Base-by-base conservation (phyloP, 2,888 invertebrate genomes). In the Hipparchia semele region DNA sequence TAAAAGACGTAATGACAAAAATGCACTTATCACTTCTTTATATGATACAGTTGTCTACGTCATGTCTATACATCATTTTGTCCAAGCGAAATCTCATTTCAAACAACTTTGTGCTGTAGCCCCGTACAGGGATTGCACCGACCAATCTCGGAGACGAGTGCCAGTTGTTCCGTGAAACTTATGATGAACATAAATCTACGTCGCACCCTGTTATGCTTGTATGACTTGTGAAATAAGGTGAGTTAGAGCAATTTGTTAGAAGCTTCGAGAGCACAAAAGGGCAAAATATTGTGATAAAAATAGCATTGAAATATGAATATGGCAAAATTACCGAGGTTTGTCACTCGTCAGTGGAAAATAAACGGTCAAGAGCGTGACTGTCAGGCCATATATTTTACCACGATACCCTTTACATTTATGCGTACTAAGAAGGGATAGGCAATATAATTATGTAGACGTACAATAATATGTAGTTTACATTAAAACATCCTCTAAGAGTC, bases 111-210 rank as follows among this genome's bases (percentile, higher is more conserved):
- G 12, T 23, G 6, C 51, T 23, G 53, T 60, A 60, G n/a, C n/a
- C 33, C 10, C 12, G 39, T 13, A 54, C 13, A 39, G 54, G 8
- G 54, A 54, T 54, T n/a, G 13, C 54, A 66, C 64, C 75, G 76
- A 72, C 76, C 73, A 73, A 75, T 72, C 77, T 71, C 49, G 66
- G 65, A 67, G 58, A 66, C 60, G 69, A 39, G 69, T 69, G 70
- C 59, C 72, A 72, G 69, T 72, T 73, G 66, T 72, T 74, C 56
- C 51, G 68, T 70, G 72, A 73, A 77, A 76, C 71, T 77, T 76
- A 77, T 76, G 74, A 69, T 72, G 62, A 54, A 54, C 62, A 72
- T 72, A 76, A 71, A 73, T 77, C 65, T 58, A 67, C 46, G 73
- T 72, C 70, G 49, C 68, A 64, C 69, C 46, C 60, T 66, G 68